Evolutionary conservation across 2,113 vertebrate species (phyloP), one percentile per base, ranked within the genome.

Genomic region (Xerus inauris): DNA sequence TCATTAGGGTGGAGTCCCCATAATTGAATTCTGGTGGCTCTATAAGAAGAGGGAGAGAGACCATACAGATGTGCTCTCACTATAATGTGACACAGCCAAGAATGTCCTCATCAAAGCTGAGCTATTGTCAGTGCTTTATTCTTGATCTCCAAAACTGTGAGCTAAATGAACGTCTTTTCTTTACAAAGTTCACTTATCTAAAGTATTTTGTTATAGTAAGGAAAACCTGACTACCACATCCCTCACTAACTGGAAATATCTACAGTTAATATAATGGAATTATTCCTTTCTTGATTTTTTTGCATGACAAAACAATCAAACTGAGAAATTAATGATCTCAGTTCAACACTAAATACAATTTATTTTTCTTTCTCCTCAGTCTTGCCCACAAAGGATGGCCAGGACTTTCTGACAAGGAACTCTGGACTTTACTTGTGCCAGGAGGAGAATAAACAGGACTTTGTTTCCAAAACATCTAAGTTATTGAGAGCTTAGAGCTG

Each of bases 351-450:
- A 89, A 79, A 83, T 89, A 88, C 47, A 96, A 64, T 72, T 59
- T 75, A 17, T 54, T 94, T 73, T 86, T 97, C 51, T 94, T 42
- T 89, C 62, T 14, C 45, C 20, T 94, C 57, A 30, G 4, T 93
- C 35, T 91, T 91, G 79, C 9, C 9, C 38, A 71, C 24, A 49
- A 80, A 97, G 8, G 22, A 8, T 93, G 49, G 40, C 62, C 62
- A 64, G 71, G 51, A 6, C 40, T 73, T 71, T 94, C 30, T 90
- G 84, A 89, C 69, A 35, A 40, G 62, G 71, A 59, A 13, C n/a
- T 73, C n/a, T 54, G 64, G 20, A 76, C 67, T 86, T 93, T 64
- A 86, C 20, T 71, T 94, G 26, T 13, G 40, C 35, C n/a, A 92
- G 42, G 22, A 94, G 28, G 40, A 89, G 14, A 94, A 42, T 42